Evolutionary conservation across 2,113 vertebrate species (phyloP).

Genomic region (Tragelaphus imberbis): DNA sequence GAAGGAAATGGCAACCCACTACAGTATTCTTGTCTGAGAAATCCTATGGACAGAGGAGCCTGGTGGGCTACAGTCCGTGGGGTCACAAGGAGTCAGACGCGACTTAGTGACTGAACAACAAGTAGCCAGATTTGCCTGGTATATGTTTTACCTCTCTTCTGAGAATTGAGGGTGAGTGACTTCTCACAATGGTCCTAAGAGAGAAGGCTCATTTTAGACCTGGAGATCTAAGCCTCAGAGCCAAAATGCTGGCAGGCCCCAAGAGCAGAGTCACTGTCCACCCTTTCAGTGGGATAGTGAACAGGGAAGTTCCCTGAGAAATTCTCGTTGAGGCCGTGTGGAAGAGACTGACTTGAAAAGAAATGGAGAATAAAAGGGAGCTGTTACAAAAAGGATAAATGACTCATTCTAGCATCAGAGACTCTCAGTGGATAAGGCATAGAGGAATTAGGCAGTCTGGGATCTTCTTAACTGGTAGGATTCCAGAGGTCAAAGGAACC

Average conservation of each 20-base stretch:
- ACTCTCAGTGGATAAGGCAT: background rate
- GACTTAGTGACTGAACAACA: background rate
- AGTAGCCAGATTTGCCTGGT: background rate
- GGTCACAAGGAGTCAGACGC: background rate
- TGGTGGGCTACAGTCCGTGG: background rate
- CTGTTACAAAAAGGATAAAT: background rate
- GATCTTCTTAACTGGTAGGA: background rate
- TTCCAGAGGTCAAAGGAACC: background rate
- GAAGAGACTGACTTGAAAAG: background rate
- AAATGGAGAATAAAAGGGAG: background rate
- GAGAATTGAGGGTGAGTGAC: background rate
- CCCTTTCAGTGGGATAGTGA: background rate
- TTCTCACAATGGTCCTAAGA: background rate
- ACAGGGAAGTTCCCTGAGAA: background rate
- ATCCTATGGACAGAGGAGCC: background rate
- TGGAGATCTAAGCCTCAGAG: background rate
- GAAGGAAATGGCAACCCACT: background rate
- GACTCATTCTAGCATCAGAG: background rate
- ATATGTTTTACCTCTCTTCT: background rate
- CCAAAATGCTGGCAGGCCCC: background rate
- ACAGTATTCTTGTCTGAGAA: background rate
- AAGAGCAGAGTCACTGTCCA: background rate
- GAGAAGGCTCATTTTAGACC: background rate
- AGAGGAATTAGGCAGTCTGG: background rate
- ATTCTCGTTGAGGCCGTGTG: background rate